phyloP scores from a whole-genome alignment of 2,113 vertebrate species.

The Peromyscus polionotus region DNA sequence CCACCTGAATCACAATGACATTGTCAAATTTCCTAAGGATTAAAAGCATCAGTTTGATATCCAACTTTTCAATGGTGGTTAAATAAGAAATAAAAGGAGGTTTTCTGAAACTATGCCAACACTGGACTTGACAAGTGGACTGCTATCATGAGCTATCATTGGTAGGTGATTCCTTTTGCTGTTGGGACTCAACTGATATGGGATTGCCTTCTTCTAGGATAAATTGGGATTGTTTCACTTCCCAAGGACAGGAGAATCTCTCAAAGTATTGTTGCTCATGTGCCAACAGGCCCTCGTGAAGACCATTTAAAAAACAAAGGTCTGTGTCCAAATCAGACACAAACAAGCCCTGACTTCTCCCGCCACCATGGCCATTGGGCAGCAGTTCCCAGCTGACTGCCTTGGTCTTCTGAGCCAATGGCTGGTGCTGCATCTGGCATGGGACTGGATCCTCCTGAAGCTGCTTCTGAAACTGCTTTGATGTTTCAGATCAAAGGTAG shows the following conservation, averaged over 20 bases:
- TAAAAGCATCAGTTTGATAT: conserved; percentile 50
- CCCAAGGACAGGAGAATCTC: conserved; percentile 89
- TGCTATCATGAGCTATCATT: conserved; percentile 92
- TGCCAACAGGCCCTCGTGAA: conserved; percentile 89
- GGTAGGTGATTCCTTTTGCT: conserved; percentile 92
- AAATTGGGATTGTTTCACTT: conserved; percentile 91
- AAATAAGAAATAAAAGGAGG: conserved; percentile 67
- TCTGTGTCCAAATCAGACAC: conserved; percentile 92
- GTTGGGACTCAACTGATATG: conserved; percentile 91
- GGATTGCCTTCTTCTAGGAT: conserved; percentile 91
- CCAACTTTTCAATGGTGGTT: background rate
- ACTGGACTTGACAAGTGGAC: conserved; percentile 87
- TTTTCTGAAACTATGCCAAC: conserved; percentile 70
- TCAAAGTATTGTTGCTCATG: conserved; percentile 93
- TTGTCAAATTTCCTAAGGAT: conserved; percentile 76
- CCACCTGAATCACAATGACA: conserved; percentile 76
- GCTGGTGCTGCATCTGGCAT: conserved; percentile 94
- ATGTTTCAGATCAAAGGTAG: conserved; percentile 93
- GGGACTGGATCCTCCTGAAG: conserved; percentile 96
- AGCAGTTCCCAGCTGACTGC: conserved; percentile 91
- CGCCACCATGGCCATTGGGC: conserved; percentile 93
- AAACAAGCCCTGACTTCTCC: conserved; percentile 91
- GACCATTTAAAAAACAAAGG: conserved; percentile 90
- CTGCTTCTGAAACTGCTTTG: conserved; percentile 92
- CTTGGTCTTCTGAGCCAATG: conserved; percentile 89